Evolutionary conservation across 2,797 vertebrate genomes (phyloP), one percentile per base, ranked within the genome.

Genomic region (Australoheros facetus): DNA sequence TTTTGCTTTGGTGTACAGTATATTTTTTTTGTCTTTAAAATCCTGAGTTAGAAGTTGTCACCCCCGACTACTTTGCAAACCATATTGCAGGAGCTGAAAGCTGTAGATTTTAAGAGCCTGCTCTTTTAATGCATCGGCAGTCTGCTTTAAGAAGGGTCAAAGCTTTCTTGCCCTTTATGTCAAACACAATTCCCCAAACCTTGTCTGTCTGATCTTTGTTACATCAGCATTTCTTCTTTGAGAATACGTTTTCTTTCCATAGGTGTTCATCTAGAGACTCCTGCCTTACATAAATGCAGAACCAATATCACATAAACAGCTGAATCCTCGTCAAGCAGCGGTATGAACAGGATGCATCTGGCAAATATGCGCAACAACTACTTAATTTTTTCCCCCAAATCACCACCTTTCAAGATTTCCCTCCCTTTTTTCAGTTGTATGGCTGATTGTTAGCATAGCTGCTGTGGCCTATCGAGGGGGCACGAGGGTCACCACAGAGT

Each of bases 61-160:
- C 60, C 26, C 19, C 4, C 70, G 54, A 78, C 81, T 77, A 73
- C 81, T 83, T 87, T 87, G 45, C 78, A 81, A 90, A 80, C 77
- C 42, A 51, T 73, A 78, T 66, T 60, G 60, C n/a, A 66, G 8
- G 48, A 85, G 77, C 75, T 78, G 73, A 59, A 56, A 79, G 73
- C 73, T 79, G 51, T 77, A 84, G 58, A 85, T 86, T 37, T 71
- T 28, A n/a, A 81, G 57, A 86, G 79, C 70, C 69, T 75, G 86
- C 85, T 92, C 79, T 88, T 89, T 92, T 92, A 85, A 92, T 93
- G 91, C 91, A 92, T 91, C 85, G 88, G 89, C 87, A 79, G 77
- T 87, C 90, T 92, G 82, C 89, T 89, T 91, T 89, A 91, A 87
- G 89, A 90, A 91, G 82, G 78, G 83, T 92, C 88, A 84, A 83